These are phyloP conservation scores for Rhyacichthys aspro DNA, from an alignment of 2,797 vertebrate genomes.

Conservation along the genomic window DNA sequence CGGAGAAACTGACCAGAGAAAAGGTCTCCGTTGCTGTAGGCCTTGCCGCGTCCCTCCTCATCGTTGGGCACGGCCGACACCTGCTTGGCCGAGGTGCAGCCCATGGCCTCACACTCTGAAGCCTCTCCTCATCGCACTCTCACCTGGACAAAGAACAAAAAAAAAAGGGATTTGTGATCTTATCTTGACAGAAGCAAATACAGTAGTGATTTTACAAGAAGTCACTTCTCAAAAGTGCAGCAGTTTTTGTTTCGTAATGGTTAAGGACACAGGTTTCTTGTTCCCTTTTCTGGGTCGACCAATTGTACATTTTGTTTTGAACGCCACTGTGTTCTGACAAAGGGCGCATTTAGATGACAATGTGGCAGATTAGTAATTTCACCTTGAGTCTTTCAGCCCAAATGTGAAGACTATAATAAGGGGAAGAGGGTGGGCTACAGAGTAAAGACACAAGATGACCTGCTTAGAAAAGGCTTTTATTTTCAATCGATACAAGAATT, in stretches of 20 bases:
- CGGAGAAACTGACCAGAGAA: slow-evolving; percentile 87
- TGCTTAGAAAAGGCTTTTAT: slow-evolving; percentile 4
- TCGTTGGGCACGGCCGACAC: slow-evolving; percentile 98
- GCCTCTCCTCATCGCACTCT: slow-evolving; percentile 79
- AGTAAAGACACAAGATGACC: slow-evolving; percentile 6
- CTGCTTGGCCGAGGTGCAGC: slow-evolving; percentile 99
- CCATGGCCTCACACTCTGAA: slow-evolving; percentile 92
- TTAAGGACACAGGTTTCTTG: background rate
- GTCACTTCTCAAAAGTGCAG: background rate
- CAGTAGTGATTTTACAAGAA: slow-evolving; percentile 11
- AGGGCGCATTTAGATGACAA: slow-evolving; percentile 12
- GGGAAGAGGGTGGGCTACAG: background rate
- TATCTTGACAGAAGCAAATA: slow-evolving; percentile 1
- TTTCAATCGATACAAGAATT: slow-evolving; percentile 4
- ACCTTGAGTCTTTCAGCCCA: slow-evolving; percentile 6
- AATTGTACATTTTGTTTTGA: too few species aligned
- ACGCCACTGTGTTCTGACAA: background rate
- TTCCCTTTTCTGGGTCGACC: slow-evolving; percentile 6
- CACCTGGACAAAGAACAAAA: slow-evolving; percentile 61
- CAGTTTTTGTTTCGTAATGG: slow-evolving; percentile 2
- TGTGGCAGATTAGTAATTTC: slow-evolving; percentile 11
- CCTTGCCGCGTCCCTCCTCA: slow-evolving; percentile 97
- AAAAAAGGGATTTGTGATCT: background rate
- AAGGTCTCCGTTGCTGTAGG: slow-evolving; percentile 97
- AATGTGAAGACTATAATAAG: slow-evolving; percentile 10